A percentile compares a stretch with the other conserved stretches of the same genome.
Evolutionary conservation across 2,797 vertebrate genomes (phyloP).

Genomic region (Chelonia mydas): DNA sequence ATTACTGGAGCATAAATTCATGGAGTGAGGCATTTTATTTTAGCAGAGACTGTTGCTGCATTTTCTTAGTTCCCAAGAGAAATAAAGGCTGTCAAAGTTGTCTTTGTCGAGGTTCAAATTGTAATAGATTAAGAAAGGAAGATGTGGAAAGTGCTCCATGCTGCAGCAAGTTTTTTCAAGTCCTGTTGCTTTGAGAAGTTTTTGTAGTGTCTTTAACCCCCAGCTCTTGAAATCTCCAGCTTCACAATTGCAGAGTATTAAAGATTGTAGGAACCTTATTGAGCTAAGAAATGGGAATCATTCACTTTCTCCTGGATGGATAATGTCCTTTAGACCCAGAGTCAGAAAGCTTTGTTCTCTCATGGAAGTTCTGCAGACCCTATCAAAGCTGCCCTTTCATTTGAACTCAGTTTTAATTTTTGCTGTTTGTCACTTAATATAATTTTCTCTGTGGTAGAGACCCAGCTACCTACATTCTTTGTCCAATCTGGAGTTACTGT

Average conservation of each 20-base stretch:
- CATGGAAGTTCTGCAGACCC: neutral
- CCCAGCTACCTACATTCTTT: neutral
- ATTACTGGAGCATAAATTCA: neutral
- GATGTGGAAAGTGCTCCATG: neutral
- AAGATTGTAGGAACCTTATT: neutral
- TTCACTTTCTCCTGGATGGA: neutral
- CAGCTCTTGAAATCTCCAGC: neutral
- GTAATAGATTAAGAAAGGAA: neutral
- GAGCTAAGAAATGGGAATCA: neutral
- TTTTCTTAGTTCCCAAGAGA: neutral
- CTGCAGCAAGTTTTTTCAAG: neutral
- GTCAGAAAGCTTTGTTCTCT: neutral
- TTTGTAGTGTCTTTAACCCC: neutral
- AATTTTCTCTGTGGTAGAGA: neutral
- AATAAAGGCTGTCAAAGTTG: neutral
- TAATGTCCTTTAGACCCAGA: neutral
- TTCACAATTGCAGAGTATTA: accelerated
- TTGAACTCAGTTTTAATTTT: neutral
- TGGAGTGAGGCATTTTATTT: neutral
- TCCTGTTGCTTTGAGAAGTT: neutral
- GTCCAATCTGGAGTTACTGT: neutral
- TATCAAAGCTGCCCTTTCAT: neutral
- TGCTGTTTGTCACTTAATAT: neutral
- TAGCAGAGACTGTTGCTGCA: accelerated
- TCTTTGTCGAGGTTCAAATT: neutral